These are phyloP conservation scores for Synergus gifuensis DNA, from an alignment of 2,888 invertebrate genomes.

Conservation along the genomic window DNA sequence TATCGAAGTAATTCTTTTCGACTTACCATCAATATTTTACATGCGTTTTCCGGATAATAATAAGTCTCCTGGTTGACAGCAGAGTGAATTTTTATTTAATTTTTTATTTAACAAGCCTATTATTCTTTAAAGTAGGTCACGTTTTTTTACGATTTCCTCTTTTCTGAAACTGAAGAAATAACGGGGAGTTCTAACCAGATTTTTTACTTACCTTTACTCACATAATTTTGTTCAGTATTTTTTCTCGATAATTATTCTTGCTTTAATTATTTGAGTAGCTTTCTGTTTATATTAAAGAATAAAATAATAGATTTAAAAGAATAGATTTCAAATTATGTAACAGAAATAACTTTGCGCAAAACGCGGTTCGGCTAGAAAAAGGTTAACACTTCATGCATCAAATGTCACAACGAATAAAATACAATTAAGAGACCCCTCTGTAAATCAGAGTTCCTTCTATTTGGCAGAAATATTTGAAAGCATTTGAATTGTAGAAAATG, in stretches of 20 bases:
- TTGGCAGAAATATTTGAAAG: background rate
- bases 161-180: background rate
- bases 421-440: background rate
- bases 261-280: background rate
- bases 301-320: no score
- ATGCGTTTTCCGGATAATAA: no score
- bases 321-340: background rate
- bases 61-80: no score
- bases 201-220: conserved; percentile 37
- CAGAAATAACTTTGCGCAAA: background rate
- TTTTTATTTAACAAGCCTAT: background rate
- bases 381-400: no score
- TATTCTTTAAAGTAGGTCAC: background rate
- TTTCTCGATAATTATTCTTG: background rate
- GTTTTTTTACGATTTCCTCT: conserved; percentile 13
- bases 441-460: background rate
- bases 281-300: background rate
- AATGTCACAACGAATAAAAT: background rate
- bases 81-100: no score
- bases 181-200: background rate
- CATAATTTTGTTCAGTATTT: background rate
- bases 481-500: background rate
- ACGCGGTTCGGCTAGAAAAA: background rate
- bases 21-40: no score
- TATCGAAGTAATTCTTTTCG: no score